These are phyloP conservation scores for Drosophila atripex DNA, from an alignment of 2,888 invertebrate species.

Conservation along the genomic window DNA sequence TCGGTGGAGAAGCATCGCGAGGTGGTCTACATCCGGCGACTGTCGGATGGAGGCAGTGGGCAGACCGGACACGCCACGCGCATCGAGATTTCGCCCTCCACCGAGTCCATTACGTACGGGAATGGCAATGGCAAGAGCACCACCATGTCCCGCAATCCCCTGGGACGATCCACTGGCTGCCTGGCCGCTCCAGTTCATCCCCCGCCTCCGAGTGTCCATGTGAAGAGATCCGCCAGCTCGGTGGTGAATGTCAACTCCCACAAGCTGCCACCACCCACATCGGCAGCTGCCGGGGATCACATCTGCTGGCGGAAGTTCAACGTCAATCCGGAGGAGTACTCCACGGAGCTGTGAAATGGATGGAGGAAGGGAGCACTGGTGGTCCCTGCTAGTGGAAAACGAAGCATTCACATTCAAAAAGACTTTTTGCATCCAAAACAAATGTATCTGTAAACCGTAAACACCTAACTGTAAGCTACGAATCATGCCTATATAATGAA, in stretches of 20 bases:
- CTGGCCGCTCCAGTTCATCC: conserved; percentile 51
- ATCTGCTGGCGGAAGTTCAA: conserved; percentile 85
- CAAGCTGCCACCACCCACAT: conserved; percentile 69
- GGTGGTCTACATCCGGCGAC: conserved; percentile 81
- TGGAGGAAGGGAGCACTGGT: not conserved
- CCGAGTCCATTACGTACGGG: conserved; percentile 81
- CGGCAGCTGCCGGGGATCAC: conserved; percentile 82
- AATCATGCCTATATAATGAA: conserved; percentile 61
- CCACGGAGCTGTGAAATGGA: conserved; percentile 82
- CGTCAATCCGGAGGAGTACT: conserved; percentile 83
- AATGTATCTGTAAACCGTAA: conserved; percentile 61
- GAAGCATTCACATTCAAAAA: conserved; percentile 75
- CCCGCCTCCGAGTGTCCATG: conserved; percentile 52
- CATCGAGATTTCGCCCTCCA: conserved; percentile 83
- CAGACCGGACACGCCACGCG: conserved; percentile 79
- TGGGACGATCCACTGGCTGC: conserved; percentile 74
- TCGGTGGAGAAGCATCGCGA: conserved; percentile 81
- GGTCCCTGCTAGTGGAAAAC: conserved; percentile 16
- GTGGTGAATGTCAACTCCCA: conserved; percentile 68
- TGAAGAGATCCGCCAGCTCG: conserved; percentile 77
- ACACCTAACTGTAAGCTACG: conserved; percentile 61
- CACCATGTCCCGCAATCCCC: conserved; percentile 67
- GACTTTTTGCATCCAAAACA: conserved; percentile 76
- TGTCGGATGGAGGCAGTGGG: conserved; percentile 80
- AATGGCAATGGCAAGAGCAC: conserved; percentile 60